phyloP scores from a whole-genome alignment of 2,113 vertebrate genomes.

The Clinocottus analis region DNA sequence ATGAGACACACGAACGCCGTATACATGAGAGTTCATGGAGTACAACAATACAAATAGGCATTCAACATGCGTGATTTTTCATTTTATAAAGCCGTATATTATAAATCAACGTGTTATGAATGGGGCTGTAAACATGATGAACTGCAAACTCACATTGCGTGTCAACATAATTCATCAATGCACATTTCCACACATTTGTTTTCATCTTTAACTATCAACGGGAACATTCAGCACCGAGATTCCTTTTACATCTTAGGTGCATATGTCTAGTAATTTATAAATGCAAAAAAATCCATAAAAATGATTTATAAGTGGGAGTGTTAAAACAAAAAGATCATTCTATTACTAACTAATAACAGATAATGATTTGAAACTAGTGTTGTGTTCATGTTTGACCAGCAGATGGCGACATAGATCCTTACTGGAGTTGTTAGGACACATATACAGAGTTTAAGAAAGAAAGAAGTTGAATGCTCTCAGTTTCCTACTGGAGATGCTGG shows the following conservation, averaged over 20 bases:
- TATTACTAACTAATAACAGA: background rate
- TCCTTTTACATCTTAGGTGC: background rate
- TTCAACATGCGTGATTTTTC: background rate
- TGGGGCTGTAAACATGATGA: background rate
- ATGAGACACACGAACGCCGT: background rate
- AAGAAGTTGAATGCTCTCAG: background rate
- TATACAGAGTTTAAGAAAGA: background rate
- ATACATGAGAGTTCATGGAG: background rate
- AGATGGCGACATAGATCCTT: slow-evolving; percentile 40
- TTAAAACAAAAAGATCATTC: background rate
- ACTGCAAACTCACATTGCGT: background rate
- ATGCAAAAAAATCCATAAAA: background rate
- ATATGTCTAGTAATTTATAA: background rate
- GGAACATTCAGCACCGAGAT: background rate
- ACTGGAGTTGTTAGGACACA: background rate
- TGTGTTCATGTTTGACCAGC: slow-evolving; percentile 27
- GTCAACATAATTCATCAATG: background rate
- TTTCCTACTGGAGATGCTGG: no score
- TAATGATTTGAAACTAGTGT: background rate
- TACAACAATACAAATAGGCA: background rate
- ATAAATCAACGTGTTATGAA: background rate
- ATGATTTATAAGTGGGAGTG: background rate
- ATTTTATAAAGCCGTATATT: background rate
- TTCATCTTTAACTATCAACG: background rate
- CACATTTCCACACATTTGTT: background rate